phyloP scores from a whole-genome alignment of 2,888 invertebrate genomes.

The Watsonalla cultraria region DNA sequence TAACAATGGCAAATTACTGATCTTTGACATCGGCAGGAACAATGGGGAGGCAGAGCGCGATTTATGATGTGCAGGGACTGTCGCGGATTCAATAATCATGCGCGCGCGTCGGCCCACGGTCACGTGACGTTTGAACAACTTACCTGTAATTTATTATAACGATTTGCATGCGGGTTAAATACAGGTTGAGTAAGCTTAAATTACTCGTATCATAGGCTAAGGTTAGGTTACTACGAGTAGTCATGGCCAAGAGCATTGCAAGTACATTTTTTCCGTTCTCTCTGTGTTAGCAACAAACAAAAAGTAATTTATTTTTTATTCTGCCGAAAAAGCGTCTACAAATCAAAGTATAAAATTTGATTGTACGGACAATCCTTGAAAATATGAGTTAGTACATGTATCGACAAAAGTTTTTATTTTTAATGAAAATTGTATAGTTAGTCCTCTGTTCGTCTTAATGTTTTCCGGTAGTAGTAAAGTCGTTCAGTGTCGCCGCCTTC shows the following conservation, averaged over 20 bases:
- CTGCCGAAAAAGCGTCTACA: too few relatives aligned
- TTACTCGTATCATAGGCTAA: slow-evolving; percentile 12
- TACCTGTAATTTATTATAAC: slow-evolving; percentile 30
- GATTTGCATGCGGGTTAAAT: slow-evolving; percentile 36
- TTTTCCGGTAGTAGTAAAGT: slow-evolving; percentile 29
- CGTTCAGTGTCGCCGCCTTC: slow-evolving; percentile 24
- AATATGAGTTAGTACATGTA: neutral
- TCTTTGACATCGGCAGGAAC: slow-evolving; percentile 72
- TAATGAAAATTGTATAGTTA: slow-evolving; percentile 13
- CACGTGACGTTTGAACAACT: slow-evolving; percentile 32
- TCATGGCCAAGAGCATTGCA: slow-evolving; percentile 12
- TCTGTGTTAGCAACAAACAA: slow-evolving; percentile 3
- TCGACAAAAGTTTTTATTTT: neutral
- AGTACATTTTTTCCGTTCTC: neutral
- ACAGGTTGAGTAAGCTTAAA: slow-evolving; percentile 18
- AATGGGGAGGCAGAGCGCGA: slow-evolving; percentile 56
- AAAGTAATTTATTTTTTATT: slow-evolving; percentile 6
- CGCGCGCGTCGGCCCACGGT: slow-evolving; percentile 40
- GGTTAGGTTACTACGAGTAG: slow-evolving; percentile 17
- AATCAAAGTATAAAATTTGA: too few relatives aligned
- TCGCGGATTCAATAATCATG: slow-evolving; percentile 50
- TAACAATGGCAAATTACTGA: slow-evolving; percentile 74
- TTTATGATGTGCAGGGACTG: slow-evolving; percentile 53
- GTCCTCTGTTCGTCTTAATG: slow-evolving; percentile 28
- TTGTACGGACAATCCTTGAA: neutral